A percentile compares a stretch with the other conserved stretches of the same genome.
Evolutionary conservation across 2,888 invertebrate genomes (phyloP).

Genomic region (Caenorhabditis sp.): DNA sequence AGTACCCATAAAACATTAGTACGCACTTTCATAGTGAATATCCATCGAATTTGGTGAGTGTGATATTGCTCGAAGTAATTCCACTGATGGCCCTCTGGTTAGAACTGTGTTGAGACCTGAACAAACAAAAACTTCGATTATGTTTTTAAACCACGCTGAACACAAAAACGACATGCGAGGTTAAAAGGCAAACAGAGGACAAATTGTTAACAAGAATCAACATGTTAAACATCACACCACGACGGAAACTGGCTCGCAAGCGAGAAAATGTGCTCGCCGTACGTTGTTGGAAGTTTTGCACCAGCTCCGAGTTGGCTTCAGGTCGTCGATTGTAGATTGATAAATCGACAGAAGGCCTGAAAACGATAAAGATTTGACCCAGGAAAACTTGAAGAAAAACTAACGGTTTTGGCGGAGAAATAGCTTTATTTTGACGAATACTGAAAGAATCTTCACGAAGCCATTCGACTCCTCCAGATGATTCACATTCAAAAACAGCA

Average conservation of each 20-base stretch:
- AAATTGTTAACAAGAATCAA: conserved; percentile 7
- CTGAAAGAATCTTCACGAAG: conserved; percentile 61
- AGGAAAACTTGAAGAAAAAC: no score
- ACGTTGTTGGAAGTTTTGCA: conserved; percentile 28
- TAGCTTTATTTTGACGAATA: conserved; percentile 41
- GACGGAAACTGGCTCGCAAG: conserved; percentile 33
- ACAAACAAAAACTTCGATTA: conserved; percentile 2
- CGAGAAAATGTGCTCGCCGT: conserved; percentile 12
- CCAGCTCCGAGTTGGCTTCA: conserved; percentile 11
- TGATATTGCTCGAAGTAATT: conserved; percentile 19
- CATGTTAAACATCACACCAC: conserved; percentile 19
- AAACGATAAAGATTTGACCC: neutral
- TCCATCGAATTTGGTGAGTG: neutral
- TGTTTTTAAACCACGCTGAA: neutral
- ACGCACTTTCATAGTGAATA: neutral
- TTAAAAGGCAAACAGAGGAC: neutral
- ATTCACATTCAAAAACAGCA: conserved; percentile 98
- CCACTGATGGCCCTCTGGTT: conserved; percentile 20
- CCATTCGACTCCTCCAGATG: conserved; percentile 79
- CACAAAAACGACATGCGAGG: conserved; percentile 2
- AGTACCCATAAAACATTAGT: neutral
- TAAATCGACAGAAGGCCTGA: neutral
- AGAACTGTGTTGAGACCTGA: conserved; percentile 18
- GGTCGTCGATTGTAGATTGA: conserved; percentile 7
- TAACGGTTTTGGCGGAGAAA: neutral